Percentiles rank a stretch among this genome's conserved stretches.
phyloP scores from a whole-genome alignment of 2,113 vertebrate genomes.

The Neolamprologus longior region DNA sequence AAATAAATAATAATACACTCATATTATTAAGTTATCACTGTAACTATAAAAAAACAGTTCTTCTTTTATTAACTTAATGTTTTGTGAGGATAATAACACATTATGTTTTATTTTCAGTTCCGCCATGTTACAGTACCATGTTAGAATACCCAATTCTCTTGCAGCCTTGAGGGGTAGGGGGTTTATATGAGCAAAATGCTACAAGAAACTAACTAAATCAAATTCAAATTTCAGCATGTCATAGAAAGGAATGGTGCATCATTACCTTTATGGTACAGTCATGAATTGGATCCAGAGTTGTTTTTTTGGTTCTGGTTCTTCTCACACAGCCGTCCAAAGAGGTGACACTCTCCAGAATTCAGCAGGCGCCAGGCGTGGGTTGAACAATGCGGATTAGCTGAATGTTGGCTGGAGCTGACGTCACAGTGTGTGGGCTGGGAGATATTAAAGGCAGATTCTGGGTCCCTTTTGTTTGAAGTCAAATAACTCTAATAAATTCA shows the following conservation, averaged over 20 bases:
- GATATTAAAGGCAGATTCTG: not conserved
- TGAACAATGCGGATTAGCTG: not conserved
- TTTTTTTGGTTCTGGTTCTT: not conserved
- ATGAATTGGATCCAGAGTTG: not conserved
- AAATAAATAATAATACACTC: not conserved
- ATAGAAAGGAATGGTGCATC: not conserved
- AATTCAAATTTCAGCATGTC: accelerated
- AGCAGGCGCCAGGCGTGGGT: not conserved
- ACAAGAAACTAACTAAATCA: not conserved
- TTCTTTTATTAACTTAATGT: not conserved
- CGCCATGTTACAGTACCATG: not conserved
- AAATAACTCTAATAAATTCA: not conserved
- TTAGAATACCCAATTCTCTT: not conserved
- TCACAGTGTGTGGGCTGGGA: not conserved
- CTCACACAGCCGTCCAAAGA: not conserved
- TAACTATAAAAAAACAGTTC: not conserved
- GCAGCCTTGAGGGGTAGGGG: not conserved
- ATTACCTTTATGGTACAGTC: not conserved
- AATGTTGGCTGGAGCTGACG: not conserved
- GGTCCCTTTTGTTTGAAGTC: not conserved
- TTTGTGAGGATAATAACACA: not conserved
- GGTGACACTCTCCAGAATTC: not conserved
- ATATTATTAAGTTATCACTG: not conserved
- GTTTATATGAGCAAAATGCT: not conserved
- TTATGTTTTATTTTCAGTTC: not conserved